A percentile compares a stretch with the other conserved stretches of the same genome.
These are phyloP conservation scores for Drosophila grimshawi DNA, from an alignment of 1,140 invertebrate species.

Conservation along the genomic window DNA sequence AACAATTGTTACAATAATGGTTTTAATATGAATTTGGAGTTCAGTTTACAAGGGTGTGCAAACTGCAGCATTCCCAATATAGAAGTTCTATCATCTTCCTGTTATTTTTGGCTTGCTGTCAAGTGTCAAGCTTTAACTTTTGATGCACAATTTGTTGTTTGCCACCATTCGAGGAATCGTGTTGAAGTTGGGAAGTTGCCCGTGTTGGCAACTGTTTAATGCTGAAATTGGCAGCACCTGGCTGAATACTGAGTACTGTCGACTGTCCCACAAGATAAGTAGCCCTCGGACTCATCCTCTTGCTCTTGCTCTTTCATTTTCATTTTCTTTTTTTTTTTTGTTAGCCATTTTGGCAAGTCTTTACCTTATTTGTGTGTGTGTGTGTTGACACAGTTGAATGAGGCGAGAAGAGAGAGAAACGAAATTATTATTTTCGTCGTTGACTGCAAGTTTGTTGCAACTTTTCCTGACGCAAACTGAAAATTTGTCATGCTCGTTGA, in stretches of 20 bases:
- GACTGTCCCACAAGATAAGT: slow-evolving; percentile 69
- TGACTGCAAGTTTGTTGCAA: slow-evolving; percentile 75
- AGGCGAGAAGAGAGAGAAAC: slow-evolving; percentile 1
- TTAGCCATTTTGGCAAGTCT: slow-evolving; percentile 24
- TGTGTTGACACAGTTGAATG: slow-evolving; percentile 30
- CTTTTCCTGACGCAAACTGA: slow-evolving; percentile 73
- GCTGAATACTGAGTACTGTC: slow-evolving; percentile 41
- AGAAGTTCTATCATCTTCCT: neutral
- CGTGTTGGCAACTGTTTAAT: slow-evolving; percentile 66
- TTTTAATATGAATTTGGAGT: too few relatives aligned
- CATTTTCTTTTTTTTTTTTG: slow-evolving; percentile 21
- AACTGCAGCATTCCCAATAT: too few relatives aligned
- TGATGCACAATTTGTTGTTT: slow-evolving; percentile 71
- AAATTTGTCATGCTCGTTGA: slow-evolving; percentile 80
- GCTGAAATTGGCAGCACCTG: slow-evolving; percentile 79
- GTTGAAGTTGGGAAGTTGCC: neutral
- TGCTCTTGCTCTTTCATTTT: slow-evolving; percentile 13
- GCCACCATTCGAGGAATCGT: neutral
- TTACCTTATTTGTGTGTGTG: slow-evolving; percentile 45
- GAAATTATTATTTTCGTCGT: slow-evolving; percentile 74
- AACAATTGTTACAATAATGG: too few relatives aligned
- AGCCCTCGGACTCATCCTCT: slow-evolving; percentile 46
- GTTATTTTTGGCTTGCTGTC: slow-evolving; percentile 25
- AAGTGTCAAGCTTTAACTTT: slow-evolving; percentile 65
- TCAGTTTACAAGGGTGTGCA: too few relatives aligned